Conservation (phyloP, 2,113 vertebrate species). For the Aptenodytes patagonicus region DNA sequence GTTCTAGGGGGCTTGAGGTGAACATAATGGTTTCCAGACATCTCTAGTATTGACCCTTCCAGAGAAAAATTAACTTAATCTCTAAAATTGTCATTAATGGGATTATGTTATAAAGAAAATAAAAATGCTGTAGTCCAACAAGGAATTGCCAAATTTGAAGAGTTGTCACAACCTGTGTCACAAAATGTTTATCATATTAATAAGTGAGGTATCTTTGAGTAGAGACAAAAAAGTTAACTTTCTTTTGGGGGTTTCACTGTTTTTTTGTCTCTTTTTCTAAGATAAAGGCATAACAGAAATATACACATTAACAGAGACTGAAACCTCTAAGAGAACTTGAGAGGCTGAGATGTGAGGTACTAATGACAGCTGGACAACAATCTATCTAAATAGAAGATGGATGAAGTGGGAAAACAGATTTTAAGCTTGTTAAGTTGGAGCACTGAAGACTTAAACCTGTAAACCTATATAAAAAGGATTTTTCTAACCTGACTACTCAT, state of each 20-base stretch:
- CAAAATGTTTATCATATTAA: not conserved
- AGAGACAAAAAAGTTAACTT: not conserved
- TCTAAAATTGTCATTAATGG: not conserved
- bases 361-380: not conserved
- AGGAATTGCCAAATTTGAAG: not conserved
- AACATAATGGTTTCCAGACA: not conserved
- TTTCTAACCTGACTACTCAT: not conserved
- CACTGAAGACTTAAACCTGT: not conserved
- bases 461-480: not conserved
- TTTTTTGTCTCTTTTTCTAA: not conserved
- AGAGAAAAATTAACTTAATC: not conserved
- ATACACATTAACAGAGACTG: not conserved
- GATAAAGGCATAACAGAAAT: not conserved
- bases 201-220: not conserved
- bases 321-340: not conserved
- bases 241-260: fast-evolving
- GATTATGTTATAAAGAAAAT: not conserved
- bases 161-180: not conserved
- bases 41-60: not conserved
- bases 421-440: not conserved
- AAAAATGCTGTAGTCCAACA: not conserved
- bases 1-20: not conserved
- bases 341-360: not conserved
- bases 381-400: not conserved
- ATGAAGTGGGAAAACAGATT: not conserved